Evolutionary conservation across 2,888 invertebrate species (phyloP), one percentile per base, ranked within the genome.

Genomic region (Leptopterna dolabrata): DNA sequence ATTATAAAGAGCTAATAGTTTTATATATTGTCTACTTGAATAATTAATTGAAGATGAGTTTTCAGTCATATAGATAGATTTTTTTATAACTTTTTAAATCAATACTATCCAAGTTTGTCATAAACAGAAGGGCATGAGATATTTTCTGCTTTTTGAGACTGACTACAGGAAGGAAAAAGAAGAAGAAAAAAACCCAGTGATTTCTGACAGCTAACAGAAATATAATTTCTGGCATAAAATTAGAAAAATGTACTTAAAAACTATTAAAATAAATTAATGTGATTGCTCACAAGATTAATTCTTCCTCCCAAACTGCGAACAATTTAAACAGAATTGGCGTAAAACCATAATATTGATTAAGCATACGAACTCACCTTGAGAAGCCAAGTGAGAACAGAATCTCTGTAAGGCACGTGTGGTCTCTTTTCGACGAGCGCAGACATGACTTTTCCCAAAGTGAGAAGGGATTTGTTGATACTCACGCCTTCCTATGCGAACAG

Each of bases 381-480:
- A 80, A 96, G 92, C 96, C 96, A 96, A 9, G 96, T 96, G 63
- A 96, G 93, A 14, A 96, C 95, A 70, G 96, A 96, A 90, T 96
- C 96, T 86, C 96, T 93, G 91, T 96, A 96, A 0, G 96, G 96
- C 14, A 96, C 95, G 92, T 95, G 96, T 45, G 92, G 91, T 81
- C 93, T 92, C 90, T 93, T 93, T 89, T 96, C 96, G 0, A 96
- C 94, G 47, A 96, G 92, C 7, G 95, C 94, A 0, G 94, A 94
- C 90, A 96, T 96, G 9, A 96, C 96, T 92, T 96, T 96, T 47
- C 96, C 96, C 89, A 96, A 92, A 0, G 96, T 96, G 86, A 96
- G 92, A 86, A 96, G 92, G 4, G 96, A 96, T 90, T 95, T 95
- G 91, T 96, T 96, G 89, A 96, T 96, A 90, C 94, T 94, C 29